phyloP scores from a whole-genome alignment of 2,888 invertebrate species.

The Zygothrica quintamaculata region DNA sequence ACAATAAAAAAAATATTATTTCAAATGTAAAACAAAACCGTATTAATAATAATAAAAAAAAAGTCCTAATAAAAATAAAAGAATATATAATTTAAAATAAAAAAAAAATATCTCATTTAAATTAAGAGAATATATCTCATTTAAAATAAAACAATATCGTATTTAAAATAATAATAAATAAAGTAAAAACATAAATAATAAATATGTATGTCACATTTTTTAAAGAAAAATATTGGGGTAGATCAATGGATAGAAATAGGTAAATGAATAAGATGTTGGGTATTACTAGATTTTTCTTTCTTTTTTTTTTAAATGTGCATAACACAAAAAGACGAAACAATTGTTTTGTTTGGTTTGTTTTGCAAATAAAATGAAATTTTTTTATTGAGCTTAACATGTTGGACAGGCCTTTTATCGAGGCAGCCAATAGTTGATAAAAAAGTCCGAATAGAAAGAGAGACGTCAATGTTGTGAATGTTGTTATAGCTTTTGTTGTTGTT shows the following conservation, averaged over 20 bases:
- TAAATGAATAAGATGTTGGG: slow-evolving; percentile 28
- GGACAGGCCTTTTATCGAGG: slow-evolving; percentile 55
- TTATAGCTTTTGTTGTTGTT: slow-evolving; percentile 33
- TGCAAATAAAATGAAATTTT: slow-evolving; percentile 63
- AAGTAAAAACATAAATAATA: no score
- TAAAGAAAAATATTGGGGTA: slow-evolving; percentile 22
- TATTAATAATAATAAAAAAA: no score
- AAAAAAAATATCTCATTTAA: no score
- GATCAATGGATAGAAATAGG: slow-evolving; percentile 21
- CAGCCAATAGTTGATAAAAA: slow-evolving; percentile 38
- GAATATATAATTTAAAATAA: no score
- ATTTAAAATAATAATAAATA: no score
- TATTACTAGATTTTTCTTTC: no score
- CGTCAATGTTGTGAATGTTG: slow-evolving; percentile 24
- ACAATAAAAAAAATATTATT: no score
- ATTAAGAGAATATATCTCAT: no score
- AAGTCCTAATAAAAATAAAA: no score
- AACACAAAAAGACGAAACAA: slow-evolving; percentile 44
- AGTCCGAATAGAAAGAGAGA: slow-evolving; percentile 34
- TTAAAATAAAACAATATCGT: no score
- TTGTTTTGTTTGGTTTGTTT: slow-evolving; percentile 51
- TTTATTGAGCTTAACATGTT: slow-evolving; percentile 60
- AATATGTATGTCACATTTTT: no score
- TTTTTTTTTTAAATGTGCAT: slow-evolving; percentile 14
- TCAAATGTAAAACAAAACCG: no score